phyloP scores from a whole-genome alignment of 2,113 vertebrate species.

The cattle (Bos taurus) region ARS-UCD2.0 NC_037351.1:34994501-34995000 shows the following conservation, averaged over 20 bases:
- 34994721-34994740: background rate
- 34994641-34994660: background rate
- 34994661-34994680: background rate
- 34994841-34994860: background rate
- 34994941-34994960: background rate
- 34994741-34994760: background rate
- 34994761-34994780: background rate
- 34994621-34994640: background rate
- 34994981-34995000: background rate
- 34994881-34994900: background rate
- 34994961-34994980: background rate
- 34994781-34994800: background rate
- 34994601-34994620: background rate
- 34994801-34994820: background rate
- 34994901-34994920: background rate
- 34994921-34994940: background rate
- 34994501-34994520: conserved; percentile 47
- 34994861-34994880: background rate
- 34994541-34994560: background rate
- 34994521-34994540: background rate
- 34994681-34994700: background rate
- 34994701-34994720: background rate
- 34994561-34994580: background rate
- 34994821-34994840: background rate
- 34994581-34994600: background rate